Evolutionary conservation across 2,113 vertebrate species (phyloP).

Genomic region (Empidonax alnorum): DNA sequence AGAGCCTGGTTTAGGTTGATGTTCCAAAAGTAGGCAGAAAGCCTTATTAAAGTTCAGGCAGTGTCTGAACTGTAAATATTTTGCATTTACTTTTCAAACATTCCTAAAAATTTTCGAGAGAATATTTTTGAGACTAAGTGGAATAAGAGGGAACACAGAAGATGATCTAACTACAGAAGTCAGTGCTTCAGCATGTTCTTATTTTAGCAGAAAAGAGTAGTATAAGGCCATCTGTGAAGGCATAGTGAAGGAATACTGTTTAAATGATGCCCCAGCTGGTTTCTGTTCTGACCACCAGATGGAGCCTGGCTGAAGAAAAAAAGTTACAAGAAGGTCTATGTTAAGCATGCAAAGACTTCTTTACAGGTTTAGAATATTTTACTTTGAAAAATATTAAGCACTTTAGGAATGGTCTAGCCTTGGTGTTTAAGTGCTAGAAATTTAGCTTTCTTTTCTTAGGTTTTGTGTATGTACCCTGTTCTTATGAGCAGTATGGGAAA

Average conservation of each 20-base stretch:
- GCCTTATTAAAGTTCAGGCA: neutral
- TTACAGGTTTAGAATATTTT: neutral
- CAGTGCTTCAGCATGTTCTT: neutral
- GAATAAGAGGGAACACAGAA: neutral
- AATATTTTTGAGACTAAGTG: neutral
- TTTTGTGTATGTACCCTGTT: neutral
- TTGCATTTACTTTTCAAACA: neutral
- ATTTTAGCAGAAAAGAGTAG: neutral
- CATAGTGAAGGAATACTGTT: neutral
- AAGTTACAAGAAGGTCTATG: rapidly evolving
- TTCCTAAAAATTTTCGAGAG: neutral
- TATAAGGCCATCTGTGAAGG: neutral
- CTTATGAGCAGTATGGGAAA: neutral
- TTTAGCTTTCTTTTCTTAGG: neutral
- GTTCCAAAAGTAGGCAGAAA: neutral
- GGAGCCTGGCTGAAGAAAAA: neutral
- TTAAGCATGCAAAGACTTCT: neutral
- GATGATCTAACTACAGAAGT: neutral
- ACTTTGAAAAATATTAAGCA: neutral
- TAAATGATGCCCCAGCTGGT: neutral
- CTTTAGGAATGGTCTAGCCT: neutral
- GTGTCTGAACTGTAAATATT: neutral
- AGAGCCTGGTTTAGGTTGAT: neutral
- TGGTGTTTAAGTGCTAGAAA: neutral
- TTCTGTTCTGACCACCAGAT: constrained; percentile 4